Conservation (phyloP, 2,888 invertebrate genomes). For the Amblyjoppa fuscipennis region DNA sequence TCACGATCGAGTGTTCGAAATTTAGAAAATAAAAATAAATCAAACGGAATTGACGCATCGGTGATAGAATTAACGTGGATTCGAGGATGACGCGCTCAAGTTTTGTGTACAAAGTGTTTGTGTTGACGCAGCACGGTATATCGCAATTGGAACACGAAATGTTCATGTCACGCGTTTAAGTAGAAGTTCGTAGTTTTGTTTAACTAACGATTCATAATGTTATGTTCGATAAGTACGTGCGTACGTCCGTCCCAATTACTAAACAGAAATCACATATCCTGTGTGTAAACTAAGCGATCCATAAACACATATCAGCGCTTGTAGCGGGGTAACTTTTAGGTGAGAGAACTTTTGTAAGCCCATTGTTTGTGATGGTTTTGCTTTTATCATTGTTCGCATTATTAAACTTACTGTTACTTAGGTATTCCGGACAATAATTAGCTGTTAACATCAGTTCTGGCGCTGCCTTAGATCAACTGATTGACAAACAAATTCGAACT, state of each 20-base stretch:
- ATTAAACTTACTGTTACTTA: not conserved
- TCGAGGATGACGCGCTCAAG: not conserved
- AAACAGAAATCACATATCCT: slow-evolving; percentile 35
- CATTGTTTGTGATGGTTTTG: not conserved
- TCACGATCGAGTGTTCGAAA: not conserved
- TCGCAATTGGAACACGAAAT: slow-evolving; percentile 17
- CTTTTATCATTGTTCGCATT: not conserved
- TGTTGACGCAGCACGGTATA: slow-evolving; percentile 1
- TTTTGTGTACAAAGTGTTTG: slow-evolving; percentile 1
- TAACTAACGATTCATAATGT: slow-evolving; percentile 14
- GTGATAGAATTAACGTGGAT: not conserved
- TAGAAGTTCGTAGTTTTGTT: slow-evolving; percentile 1
- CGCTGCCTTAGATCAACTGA: slow-evolving; percentile 6
- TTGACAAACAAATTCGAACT: slow-evolving; percentile 3
- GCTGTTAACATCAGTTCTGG: not conserved
- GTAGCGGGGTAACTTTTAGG: not conserved
- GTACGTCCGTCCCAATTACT: slow-evolving; percentile 45
- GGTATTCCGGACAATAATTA: not conserved
- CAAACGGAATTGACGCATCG: slow-evolving; percentile 24
- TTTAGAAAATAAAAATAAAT: too few species aligned
- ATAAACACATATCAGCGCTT: slow-evolving; percentile 53
- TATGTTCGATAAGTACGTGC: slow-evolving; percentile 10
- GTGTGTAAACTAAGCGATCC: slow-evolving; percentile 15
- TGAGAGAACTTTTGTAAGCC: slow-evolving; percentile 1
- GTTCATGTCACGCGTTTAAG: slow-evolving; percentile 37